These are phyloP conservation scores for Oophaga pumilio DNA, from an alignment of 2,113 vertebrate genomes.

Conservation along the genomic window DNA sequence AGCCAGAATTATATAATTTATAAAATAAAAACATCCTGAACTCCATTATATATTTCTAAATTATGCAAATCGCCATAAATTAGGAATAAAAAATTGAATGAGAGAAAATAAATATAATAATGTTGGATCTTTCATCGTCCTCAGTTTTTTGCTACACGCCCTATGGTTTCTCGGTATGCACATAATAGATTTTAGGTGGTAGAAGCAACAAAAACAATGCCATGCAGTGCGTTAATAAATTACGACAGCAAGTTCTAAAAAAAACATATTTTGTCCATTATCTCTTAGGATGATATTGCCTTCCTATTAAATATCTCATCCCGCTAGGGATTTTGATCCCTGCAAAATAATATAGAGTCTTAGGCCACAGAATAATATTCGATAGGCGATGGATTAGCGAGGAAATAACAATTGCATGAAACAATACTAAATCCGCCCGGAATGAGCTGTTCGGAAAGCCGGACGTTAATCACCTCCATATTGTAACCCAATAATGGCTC, in stretches of 20 bases:
- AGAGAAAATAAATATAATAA: too few relatives aligned
- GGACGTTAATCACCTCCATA: conserved; percentile 17
- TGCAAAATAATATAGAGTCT: not conserved
- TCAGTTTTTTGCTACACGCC: too few relatives aligned
- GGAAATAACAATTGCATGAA: conserved; percentile 2
- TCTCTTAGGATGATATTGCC: not conserved
- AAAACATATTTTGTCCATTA: not conserved
- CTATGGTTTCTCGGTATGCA: too few relatives aligned
- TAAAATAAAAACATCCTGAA: too few relatives aligned
- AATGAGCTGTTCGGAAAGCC: not conserved
- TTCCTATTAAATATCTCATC: not conserved
- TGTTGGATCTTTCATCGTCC: too few relatives aligned
- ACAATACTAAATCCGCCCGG: conserved; percentile 26
- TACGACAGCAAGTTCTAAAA: not conserved
- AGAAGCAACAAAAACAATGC: too few relatives aligned
- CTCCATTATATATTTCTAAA: too few relatives aligned
- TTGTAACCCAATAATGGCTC: conserved; percentile 25
- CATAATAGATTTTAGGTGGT: too few relatives aligned
- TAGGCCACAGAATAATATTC: not conserved
- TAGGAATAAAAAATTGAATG: too few relatives aligned
- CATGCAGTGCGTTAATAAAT: not conserved
- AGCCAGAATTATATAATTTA: too few relatives aligned
- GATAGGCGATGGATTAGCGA: not conserved
- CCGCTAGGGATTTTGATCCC: not conserved
- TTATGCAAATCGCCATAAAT: too few relatives aligned